phyloP scores from a whole-genome alignment of 2,888 invertebrate species.

The Oligia latruncula region DNA sequence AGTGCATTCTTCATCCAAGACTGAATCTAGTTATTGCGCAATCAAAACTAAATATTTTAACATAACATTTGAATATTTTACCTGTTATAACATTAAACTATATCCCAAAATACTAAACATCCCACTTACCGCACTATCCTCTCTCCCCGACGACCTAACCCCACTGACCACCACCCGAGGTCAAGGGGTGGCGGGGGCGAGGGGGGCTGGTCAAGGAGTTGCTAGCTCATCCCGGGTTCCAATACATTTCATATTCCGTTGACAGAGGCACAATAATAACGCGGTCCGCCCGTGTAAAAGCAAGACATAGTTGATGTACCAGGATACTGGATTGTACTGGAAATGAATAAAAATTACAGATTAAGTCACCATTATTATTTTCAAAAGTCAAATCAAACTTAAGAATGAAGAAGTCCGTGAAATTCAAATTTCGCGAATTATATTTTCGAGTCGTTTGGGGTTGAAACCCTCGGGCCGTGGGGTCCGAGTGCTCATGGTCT shows the following conservation, averaged over 20 bases:
- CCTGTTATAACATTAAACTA: background rate
- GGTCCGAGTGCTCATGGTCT: too few relatives aligned
- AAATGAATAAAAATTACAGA: constrained; percentile 47
- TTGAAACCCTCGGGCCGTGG: too few relatives aligned
- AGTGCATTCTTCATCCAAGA: background rate
- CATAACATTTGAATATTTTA: background rate
- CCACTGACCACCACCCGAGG: constrained; percentile 82
- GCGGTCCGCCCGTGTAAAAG: constrained; percentile 84
- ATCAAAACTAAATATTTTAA: background rate
- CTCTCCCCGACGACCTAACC: constrained; percentile 68
- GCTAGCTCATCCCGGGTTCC: constrained; percentile 87
- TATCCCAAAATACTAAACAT: constrained; percentile 41
- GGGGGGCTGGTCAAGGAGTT: constrained; percentile 83
- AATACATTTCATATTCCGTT: constrained; percentile 91
- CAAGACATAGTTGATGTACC: constrained; percentile 84
- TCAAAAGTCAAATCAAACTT: too few relatives aligned
- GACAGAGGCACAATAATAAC: constrained; percentile 90
- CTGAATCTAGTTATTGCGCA: background rate
- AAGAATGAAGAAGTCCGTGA: too few relatives aligned
- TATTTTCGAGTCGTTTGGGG: too few relatives aligned
- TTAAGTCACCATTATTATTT: background rate
- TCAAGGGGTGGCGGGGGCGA: constrained; percentile 76
- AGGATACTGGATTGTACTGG: constrained; percentile 68
- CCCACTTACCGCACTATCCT: constrained; percentile 72
- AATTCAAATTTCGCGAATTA: too few relatives aligned